phyloP scores from a whole-genome alignment of 1,140 invertebrate species.

The Pseudachorutes palmiensis region DNA sequence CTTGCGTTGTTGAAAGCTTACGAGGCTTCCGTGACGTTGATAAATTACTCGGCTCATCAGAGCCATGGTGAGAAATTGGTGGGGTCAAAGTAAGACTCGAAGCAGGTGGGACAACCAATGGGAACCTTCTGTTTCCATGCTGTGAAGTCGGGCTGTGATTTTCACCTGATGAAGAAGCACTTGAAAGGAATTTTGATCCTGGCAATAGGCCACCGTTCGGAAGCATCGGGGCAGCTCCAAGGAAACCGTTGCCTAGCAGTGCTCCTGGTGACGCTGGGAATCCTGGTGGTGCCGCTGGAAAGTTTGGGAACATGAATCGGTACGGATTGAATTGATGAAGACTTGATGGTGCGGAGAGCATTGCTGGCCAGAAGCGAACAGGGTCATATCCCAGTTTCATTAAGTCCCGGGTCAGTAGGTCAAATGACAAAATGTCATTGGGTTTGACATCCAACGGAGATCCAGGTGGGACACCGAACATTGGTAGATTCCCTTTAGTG shows the following conservation, averaged over 20 bases:
- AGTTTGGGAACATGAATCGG: slow-evolving; percentile 37
- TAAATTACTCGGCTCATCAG: slow-evolving; percentile 31
- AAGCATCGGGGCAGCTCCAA: slow-evolving; percentile 9
- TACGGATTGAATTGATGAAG: slow-evolving; percentile 36
- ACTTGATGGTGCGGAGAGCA: slow-evolving; percentile 34
- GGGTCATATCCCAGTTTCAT: slow-evolving; percentile 38
- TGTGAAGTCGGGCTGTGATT: background rate
- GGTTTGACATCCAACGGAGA: slow-evolving; percentile 37
- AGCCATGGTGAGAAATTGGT: slow-evolving; percentile 36
- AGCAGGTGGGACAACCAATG: slow-evolving; percentile 8
- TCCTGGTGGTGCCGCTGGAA: slow-evolving; percentile 21
- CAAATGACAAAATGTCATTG: slow-evolving; percentile 36
- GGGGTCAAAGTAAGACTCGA: slow-evolving; percentile 37
- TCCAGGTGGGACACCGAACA: slow-evolving; percentile 35
- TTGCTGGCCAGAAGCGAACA: slow-evolving; percentile 36
- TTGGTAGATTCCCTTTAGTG: slow-evolving; percentile 28
- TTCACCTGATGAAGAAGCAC: slow-evolving; percentile 3
- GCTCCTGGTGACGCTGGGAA: slow-evolving; percentile 17
- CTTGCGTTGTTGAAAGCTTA: slow-evolving; percentile 15
- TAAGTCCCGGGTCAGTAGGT: slow-evolving; percentile 35
- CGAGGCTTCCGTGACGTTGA: background rate
- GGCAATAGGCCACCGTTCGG: slow-evolving; percentile 14
- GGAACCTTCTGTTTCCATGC: slow-evolving; percentile 18
- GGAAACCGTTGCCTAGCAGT: slow-evolving; percentile 16
- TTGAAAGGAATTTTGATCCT: slow-evolving; percentile 18